Evolutionary conservation across 2,888 invertebrate genomes (phyloP).

Genomic region (Drosophila birchii): DNA sequence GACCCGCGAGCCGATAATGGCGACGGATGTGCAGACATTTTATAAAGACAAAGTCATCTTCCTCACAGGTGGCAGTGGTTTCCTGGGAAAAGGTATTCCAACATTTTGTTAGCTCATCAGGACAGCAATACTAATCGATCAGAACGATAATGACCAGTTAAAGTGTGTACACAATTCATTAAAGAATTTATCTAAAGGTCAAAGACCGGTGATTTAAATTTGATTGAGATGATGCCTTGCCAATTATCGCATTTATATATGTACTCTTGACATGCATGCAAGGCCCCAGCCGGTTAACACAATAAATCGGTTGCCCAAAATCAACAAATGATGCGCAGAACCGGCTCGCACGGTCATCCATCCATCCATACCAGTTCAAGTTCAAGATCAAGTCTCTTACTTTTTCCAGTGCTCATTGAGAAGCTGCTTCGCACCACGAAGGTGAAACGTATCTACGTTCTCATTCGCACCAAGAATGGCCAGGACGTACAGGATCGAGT

Average conservation of each 20-base stretch:
- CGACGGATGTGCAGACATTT: conserved; percentile 86
- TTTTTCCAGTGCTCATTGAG: conserved; percentile 86
- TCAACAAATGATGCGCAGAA: conserved; percentile 7
- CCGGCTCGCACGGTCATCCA: conserved; percentile 9
- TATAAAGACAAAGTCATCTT: conserved; percentile 87
- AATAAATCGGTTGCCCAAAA: background rate
- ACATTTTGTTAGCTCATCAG: background rate
- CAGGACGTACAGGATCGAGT: conserved; percentile 88
- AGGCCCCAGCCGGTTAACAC: conserved; percentile 10
- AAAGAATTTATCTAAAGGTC: conserved; percentile 2
- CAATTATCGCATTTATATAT: conserved; percentile 11
- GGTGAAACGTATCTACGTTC: conserved; percentile 86
- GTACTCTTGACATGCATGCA: conserved; percentile 8
- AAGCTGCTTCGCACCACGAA: conserved; percentile 87
- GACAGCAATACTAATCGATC: background rate
- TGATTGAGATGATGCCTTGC: conserved; percentile 6
- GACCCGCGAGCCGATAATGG: conserved; percentile 34
- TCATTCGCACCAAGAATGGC: conserved; percentile 87
- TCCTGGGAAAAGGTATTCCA: conserved; percentile 83
- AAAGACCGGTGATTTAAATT: conserved; percentile 11
- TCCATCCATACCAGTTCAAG: conserved; percentile 16
- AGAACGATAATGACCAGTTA: background rate
- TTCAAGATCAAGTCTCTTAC: conserved; percentile 18
- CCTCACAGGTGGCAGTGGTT: conserved; percentile 87
- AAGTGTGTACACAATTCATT: conserved; percentile 3